Evolutionary conservation across 2,888 invertebrate species (phyloP), one percentile per base, ranked within the genome.

Genomic region (Trachelus stipa): DNA sequence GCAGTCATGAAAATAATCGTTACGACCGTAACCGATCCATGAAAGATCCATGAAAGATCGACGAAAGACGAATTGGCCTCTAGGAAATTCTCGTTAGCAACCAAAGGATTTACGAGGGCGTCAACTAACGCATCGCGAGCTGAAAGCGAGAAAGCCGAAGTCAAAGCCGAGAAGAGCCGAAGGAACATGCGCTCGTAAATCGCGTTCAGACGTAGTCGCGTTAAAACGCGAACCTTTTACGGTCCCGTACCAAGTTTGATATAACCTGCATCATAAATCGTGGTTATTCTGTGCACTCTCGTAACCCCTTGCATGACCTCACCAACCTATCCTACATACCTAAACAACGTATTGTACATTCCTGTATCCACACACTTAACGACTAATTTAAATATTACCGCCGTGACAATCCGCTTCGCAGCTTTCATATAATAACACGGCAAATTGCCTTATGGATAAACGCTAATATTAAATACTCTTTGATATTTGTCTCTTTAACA

Each of bases 351-450:
- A 4, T 37, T 15, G 6, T 40, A 40, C 6, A 40, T 40, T 15
- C 56, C 23, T 56, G 23, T 1, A 40, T 56, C 23, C 9, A 56
- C 9, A 56, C 1, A 56, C 23, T 9, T 56, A 56, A 56, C 23
- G 73, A 68, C 80, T 82, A 82, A 84, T 86, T 86, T 85, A 79
- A 85, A 85, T 85, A 85, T 83, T 83, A 81, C 81, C 76, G 40
- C 69, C 73, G 73, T 73, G 76, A 81, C 82, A 82, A 84, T 84
- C 82, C 73, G 81, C 77, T 75, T 68, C 40, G 73, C 68, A 40
- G 73, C 9, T 56, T 56, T 56, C 15, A 23, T 23, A 9, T 23
- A 23, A 56, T 56, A 56, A 56, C 56, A 56, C 23, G 23, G 9
- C 1, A 56, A 56, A 56, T 23, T 56, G 56, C 56, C 23, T 23